Percentiles rank a stretch among this genome's conserved stretches.
Evolutionary conservation across 1,140 invertebrate species (phyloP).

Genomic region (Pogonognathellus flavescens): DNA sequence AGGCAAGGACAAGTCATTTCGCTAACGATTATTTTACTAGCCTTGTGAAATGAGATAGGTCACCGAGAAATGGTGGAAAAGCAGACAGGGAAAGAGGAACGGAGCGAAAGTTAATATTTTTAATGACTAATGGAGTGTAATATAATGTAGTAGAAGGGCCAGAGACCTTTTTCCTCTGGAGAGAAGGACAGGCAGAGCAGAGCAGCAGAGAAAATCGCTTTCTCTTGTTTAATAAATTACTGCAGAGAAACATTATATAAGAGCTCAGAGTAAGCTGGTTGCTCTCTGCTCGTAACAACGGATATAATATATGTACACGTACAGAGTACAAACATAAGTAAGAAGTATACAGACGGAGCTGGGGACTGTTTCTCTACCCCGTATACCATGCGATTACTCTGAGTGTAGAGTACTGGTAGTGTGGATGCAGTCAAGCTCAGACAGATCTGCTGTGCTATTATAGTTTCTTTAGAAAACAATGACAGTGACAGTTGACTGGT

Average conservation of each 20-base stretch:
- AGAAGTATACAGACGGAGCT: too few species aligned
- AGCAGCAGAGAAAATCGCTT: constrained; percentile 12
- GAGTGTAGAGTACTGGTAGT: background rate
- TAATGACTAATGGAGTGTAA: constrained; percentile 43
- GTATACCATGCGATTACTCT: too few species aligned
- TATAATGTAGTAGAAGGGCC: constrained; percentile 15
- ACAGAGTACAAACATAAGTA: too few species aligned
- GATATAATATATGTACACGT: too few species aligned
- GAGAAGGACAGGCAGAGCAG: background rate
- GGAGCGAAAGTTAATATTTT: constrained; percentile 41
- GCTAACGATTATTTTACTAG: too few species aligned
- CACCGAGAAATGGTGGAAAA: background rate
- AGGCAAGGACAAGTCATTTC: too few species aligned
- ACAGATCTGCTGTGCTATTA: background rate
- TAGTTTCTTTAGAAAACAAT: constrained; percentile 38
- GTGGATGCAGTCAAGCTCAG: background rate
- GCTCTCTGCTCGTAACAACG: constrained; percentile 2
- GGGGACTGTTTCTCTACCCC: too few species aligned
- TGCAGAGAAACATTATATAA: constrained; percentile 20
- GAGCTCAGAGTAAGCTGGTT: background rate
- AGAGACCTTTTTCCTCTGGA: constrained; percentile 14
- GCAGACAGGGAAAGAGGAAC: background rate
- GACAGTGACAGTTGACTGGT: constrained; percentile 40
- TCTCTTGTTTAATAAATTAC: constrained; percentile 48
- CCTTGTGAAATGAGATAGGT: background rate